Evolutionary conservation across 2,888 invertebrate species (phyloP), one percentile per base, ranked within the genome.

Genomic region (Villa cingulata): DNA sequence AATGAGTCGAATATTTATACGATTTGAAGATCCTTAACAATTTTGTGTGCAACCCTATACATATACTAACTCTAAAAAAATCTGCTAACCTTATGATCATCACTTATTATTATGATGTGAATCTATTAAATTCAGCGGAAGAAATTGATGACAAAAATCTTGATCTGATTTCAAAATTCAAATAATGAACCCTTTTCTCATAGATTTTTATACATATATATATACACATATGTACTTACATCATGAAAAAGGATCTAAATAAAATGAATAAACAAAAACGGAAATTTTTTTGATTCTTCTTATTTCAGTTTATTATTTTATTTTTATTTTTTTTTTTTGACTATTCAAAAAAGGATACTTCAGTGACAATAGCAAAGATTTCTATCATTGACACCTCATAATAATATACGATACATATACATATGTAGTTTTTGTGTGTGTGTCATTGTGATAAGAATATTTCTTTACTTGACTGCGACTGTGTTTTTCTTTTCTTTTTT

Each of bases 311-410:
- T 32, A 10, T 18, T n/a, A 44, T 23, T 27, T 20, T 12, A 39
- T 16, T 17, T 20, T 37, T 41, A 37, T 37, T 36, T 36, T 18
- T 17, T 18, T 36, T 41, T 14, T 12, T n/a, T 41, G 15, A 27
- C 16, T 41, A 27, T 23, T 18, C 12, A 32, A 32, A 32, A 32
- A 32, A 32, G 29, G 29, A 32, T 32, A 32, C 38, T 43, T 29
- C 10, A 38, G 19, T 15, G 9, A 48, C 43, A 43, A 48, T 43
- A 10, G 18, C 2, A 43, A 14, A 48, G 48, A 48, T 48, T 40
- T 48, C 34, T 48, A 48, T 48, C 48, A 48, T 48, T 48, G 48
- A 48, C 48, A 48, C 48, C 48, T 48, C 43, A n/a, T n/a, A 45
- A 45, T 34, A 37, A 44, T 37, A 37, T 37, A 23, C 44, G 37